phyloP scores from a whole-genome alignment of 2,113 vertebrate genomes.

The Aspiorhynchus laticeps region DNA sequence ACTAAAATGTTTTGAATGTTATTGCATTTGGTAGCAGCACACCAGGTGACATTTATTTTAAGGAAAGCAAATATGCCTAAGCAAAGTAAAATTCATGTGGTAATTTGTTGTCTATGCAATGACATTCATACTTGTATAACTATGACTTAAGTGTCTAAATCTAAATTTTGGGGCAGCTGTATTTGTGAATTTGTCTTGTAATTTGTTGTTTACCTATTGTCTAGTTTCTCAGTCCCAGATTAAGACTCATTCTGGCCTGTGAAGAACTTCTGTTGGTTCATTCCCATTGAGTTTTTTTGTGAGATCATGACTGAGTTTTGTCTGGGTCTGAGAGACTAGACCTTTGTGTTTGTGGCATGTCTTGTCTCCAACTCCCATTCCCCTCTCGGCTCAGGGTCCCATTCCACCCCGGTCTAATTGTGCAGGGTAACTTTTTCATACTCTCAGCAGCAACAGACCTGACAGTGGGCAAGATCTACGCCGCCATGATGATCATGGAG shows the following conservation, averaged over 20 bases:
- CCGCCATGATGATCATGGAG: conserved; percentile 99
- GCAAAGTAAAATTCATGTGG: too few species aligned
- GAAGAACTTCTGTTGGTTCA: background rate
- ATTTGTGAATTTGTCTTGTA: background rate
- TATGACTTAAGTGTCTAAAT: background rate
- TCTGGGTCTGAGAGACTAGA: conserved; percentile 7
- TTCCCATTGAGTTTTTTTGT: background rate
- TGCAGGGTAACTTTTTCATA: conserved; percentile 79
- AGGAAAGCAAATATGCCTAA: too few species aligned
- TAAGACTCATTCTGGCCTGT: conserved; percentile 6
- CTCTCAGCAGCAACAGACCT: conserved; percentile 90
- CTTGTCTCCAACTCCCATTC: conserved; percentile 62
- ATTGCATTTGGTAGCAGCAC: background rate
- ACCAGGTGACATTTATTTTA: background rate
- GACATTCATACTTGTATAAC: background rate
- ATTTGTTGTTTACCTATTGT: background rate
- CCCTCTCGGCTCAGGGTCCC: conserved; percentile 76
- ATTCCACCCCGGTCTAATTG: conserved; percentile 75
- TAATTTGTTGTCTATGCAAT: background rate
- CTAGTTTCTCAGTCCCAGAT: conserved; percentile 14
- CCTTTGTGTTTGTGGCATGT: conserved; percentile 48
- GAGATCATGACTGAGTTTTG: background rate
- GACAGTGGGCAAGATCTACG: conserved; percentile 92
- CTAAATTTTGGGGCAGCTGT: background rate
- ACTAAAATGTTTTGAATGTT: background rate